Evolutionary conservation across 2,888 invertebrate species (phyloP).

Genomic region (Ashinkailepas kermadecensis): DNA sequence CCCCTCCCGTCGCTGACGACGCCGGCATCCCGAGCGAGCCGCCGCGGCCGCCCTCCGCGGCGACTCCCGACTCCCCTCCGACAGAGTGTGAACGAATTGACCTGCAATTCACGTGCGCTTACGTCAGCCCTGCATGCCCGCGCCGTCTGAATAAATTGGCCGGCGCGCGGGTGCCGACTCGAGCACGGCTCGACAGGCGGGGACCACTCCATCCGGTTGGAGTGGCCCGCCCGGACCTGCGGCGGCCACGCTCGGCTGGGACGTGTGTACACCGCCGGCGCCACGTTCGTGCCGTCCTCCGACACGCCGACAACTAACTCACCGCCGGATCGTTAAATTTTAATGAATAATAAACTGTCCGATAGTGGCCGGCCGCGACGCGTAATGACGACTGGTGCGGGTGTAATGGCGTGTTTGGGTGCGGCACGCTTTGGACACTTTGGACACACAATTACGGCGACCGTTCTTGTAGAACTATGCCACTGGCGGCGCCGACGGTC

Average conservation of each 20-base stretch:
- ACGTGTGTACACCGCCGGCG: no score
- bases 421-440: neutral
- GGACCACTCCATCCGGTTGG: neutral
- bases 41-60: neutral
- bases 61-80: neutral
- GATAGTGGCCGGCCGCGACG: slow-evolving; percentile 6
- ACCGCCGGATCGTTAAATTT: slow-evolving; percentile 6
- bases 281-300: no score
- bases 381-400: neutral
- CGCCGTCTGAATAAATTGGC: neutral
- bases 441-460: no score
- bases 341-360: slow-evolving; percentile 18
- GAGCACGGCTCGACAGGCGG: neutral
- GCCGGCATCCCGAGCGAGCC: neutral
- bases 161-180: neutral
- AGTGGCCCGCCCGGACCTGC: neutral
- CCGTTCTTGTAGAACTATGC: no score
- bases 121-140: neutral
- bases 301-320: neutral
- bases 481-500: no score
- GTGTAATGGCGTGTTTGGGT: slow-evolving; percentile 2
- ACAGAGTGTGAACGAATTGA: neutral
- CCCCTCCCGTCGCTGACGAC: neutral
- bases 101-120: neutral
- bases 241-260: no score